Evolutionary conservation across 35 echinoderm and acorn worm species (phyloP), one percentile per base, ranked within the genome.

Genomic region (Apostichopus californicus): DNA sequence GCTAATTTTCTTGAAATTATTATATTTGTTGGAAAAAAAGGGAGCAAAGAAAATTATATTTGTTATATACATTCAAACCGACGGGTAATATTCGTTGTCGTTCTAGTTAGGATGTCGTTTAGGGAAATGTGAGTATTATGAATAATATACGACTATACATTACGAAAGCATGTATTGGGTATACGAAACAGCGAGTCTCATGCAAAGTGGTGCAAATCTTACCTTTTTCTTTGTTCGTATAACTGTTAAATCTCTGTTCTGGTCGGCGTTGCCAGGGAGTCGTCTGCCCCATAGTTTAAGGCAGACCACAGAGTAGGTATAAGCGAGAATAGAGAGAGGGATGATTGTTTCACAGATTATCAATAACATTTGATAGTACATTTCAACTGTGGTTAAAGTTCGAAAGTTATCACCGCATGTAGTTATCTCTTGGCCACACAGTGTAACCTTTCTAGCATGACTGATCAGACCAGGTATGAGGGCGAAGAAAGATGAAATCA

Each of bases 241-340:
- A 8, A 95, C 91, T 8, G 92, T 93, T 64, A 95, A 87, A 75
- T 98, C 96, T 87, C 96, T 91, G 55, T 63, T 88, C 12, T 88
- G 94, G 55, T 98, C 94, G 14, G 96, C 96, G 57, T 98, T 98
- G 1, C 96, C 96, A 23, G 96, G 96, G 9, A 98, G 82, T 54
- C 82, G 91, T 12, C 96, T 81, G 11, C 96, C 96, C 96, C 96
- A 98, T 11, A 98, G 77, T 12, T 93, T 92, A 53, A 70, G 11
- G 21, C 92, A 94, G 8, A 98, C 96, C 4, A 95, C 92, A 2
- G 89, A 93, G 70, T 98, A 98, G 6, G 96, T 98, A 78, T 93
- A 98, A 12, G 71, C 90, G 9, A 98, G 78, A 17, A 98, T 81
- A 18, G 84, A 70, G 1, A 98, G 92, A 3, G 96, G 96, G 1